phyloP scores from a whole-genome alignment of 2,113 vertebrate species.

The Odocoileus hemionus region DNA sequence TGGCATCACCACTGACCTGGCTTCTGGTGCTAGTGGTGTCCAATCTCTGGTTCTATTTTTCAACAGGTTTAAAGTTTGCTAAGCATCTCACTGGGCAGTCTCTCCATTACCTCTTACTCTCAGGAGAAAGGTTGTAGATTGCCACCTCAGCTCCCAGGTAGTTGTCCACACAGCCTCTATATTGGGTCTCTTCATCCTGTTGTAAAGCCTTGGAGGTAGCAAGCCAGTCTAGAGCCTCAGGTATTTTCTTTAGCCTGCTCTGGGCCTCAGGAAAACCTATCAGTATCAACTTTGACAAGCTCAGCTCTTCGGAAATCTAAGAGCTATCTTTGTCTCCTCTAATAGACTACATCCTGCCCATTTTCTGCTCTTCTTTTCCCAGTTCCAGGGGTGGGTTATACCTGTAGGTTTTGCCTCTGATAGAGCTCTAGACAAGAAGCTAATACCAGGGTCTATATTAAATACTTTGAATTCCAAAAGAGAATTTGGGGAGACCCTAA shows the following conservation, averaged over 20 bases:
- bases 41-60: not conserved
- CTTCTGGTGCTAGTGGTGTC: not conserved
- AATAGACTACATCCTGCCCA: not conserved
- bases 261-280: not conserved
- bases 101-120: not conserved
- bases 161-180: not conserved
- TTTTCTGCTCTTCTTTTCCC: not conserved
- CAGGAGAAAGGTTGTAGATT: not conserved
- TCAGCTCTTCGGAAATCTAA: not conserved
- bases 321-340: not conserved
- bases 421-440: not conserved
- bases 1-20: not conserved
- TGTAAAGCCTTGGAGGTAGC: not conserved
- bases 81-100: not conserved
- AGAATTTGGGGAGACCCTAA: not conserved
- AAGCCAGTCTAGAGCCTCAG: not conserved
- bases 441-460: not conserved
- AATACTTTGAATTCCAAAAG: not conserved
- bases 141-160: not conserved
- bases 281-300: not conserved
- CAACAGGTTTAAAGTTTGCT: not conserved
- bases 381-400: not conserved
- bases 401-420: not conserved
- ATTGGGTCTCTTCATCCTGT: not conserved
- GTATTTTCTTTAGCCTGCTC: not conserved